A percentile compares a stretch with the other conserved stretches of the same genome.
These are phyloP conservation scores for Catagonus wagneri DNA, from an alignment of 2,113 vertebrate species.

Conservation along the genomic window DNA sequence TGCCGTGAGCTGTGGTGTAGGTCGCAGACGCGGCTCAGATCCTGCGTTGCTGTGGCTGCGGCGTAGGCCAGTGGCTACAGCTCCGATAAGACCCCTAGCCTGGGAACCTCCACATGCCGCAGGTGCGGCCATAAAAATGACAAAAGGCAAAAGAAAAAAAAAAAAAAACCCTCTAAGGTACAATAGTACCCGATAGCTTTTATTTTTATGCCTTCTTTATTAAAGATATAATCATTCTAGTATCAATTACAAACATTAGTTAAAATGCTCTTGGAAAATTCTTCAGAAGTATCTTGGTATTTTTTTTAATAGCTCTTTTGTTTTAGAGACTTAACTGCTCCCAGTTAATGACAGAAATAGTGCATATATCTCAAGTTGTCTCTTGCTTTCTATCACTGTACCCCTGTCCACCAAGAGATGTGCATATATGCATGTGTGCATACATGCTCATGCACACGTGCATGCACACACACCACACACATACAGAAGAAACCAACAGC, in stretches of 20 bases:
- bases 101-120: too few relatives aligned
- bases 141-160: too few relatives aligned
- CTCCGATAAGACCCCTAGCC: too few relatives aligned
- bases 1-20: too few relatives aligned
- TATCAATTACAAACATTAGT: neutral
- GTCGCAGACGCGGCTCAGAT: too few relatives aligned
- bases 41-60: too few relatives aligned
- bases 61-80: too few relatives aligned
- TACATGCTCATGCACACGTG: rapidly evolving
- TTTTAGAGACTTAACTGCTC: neutral
- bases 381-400: neutral
- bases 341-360: neutral
- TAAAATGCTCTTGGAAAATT: neutral
- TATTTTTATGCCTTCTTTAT: neutral
- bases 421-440: too few relatives aligned
- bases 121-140: too few relatives aligned
- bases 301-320: neutral
- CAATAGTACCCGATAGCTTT: neutral
- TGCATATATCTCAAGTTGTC: neutral
- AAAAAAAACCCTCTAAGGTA: neutral
- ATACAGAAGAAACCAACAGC: neutral
- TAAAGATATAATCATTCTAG: conserved; percentile 5
- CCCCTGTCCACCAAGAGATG: neutral
- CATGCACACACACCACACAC: neutral
- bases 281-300: neutral